Conservation (phyloP, 2,888 invertebrate genomes). For the Drosophila birchii region DNA sequence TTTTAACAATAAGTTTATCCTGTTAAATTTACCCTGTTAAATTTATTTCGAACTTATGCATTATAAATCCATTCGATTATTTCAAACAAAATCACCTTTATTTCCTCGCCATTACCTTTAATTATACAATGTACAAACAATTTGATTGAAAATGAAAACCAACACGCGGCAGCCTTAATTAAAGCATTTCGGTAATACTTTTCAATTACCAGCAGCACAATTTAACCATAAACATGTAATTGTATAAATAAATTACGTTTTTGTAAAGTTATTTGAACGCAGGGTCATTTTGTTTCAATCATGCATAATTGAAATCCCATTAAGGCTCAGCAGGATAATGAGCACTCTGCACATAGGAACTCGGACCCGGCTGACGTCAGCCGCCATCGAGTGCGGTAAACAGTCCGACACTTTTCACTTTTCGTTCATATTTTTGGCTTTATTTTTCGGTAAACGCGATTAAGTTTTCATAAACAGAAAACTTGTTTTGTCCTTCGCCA, state of each 20-base stretch:
- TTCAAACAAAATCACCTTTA: background rate
- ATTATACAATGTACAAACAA: background rate
- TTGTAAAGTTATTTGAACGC: too few relatives aligned
- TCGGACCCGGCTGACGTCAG: constrained; percentile 24
- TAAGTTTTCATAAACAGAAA: constrained; percentile 32
- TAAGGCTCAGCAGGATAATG: background rate
- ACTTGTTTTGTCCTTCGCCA: constrained; percentile 13
- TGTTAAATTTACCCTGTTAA: background rate
- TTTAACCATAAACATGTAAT: background rate
- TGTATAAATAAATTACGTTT: background rate
- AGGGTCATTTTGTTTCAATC: background rate
- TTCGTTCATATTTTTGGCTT: background rate
- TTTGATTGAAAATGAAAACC: background rate
- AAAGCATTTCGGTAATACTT: background rate
- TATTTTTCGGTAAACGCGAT: constrained; percentile 16
- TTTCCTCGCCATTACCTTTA: background rate
- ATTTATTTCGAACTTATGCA: background rate
- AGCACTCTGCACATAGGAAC: background rate
- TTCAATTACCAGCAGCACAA: background rate
- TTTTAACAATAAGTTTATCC: background rate
- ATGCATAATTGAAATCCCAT: constrained; percentile 13
- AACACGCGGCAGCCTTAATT: background rate
- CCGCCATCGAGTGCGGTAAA: constrained; percentile 5
- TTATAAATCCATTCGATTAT: background rate
- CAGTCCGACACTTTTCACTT: constrained; percentile 15